Base-by-base conservation (phyloP, 2,113 vertebrate species). In the Tautogolabrus adspersus region DNA sequence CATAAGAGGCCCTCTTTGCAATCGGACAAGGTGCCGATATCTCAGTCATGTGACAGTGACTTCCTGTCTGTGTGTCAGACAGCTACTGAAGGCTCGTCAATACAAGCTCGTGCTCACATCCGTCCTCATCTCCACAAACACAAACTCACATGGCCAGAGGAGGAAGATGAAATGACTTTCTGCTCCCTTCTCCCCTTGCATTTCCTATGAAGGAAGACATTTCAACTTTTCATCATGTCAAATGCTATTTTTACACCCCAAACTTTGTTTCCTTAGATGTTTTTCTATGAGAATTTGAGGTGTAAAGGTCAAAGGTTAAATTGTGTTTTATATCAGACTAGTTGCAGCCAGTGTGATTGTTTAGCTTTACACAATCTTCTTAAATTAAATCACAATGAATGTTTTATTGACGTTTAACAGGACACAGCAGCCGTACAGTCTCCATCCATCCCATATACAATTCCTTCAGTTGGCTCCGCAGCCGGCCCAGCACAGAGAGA, bases 1-100 rank as follows among this genome's bases (percentile, higher is more conserved):
- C 91, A 93, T 82, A 90, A 89, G 87, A 88, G 86, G 85, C 87
- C 84, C 69, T 90, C 77, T 77, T 86, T 88, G 81, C 78, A 86
- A 93, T 84, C 69, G 82, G 93, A 94, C 89, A 90, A 94, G 85
- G 83, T 94, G 93, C 93, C 93, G 70, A 94, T 95, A 94, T 81
- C 86, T 81, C 73, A 88, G 90, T 94, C 90, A 92, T 91, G 94
- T 94, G 93, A 94, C 91, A 89, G 82, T 92, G 93, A 93, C 90
- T 92, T 93, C 87, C 89, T 93, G 93, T 92, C 93, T 89, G 74
- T 55, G n/a, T 75, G 73, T 89, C 91, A 84, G 82, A 90, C 88
- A 75, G 79, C 84, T 69, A 72, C 84, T 91, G 93, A 94, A 83
- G 88, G 81, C 78, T 93, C 81, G 86, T 94, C 93, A 89, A 95